These are phyloP conservation scores for Dendrolimus houi DNA, from an alignment of 2,888 invertebrate species.

Conservation along the genomic window DNA sequence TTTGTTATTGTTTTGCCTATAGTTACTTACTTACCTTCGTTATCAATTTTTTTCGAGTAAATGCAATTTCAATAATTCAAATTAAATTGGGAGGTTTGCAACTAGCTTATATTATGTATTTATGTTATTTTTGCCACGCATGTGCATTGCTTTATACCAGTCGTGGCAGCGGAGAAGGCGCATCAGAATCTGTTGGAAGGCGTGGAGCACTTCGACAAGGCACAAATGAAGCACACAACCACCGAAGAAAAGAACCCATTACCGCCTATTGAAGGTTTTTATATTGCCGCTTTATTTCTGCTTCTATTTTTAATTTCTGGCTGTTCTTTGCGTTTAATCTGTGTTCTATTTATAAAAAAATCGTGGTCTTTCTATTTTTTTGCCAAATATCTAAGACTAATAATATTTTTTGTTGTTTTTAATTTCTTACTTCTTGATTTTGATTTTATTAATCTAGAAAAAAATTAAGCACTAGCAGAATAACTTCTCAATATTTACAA, in stretches of 20 bases:
- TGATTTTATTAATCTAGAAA: too few relatives aligned
- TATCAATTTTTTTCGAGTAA: too few relatives aligned
- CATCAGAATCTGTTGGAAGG: constrained; percentile 83
- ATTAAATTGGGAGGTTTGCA: neutral
- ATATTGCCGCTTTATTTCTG: constrained; percentile 30
- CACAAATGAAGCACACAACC: constrained; percentile 82
- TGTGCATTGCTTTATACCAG: constrained; percentile 64
- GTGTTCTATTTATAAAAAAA: too few relatives aligned
- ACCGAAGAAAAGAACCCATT: constrained; percentile 85
- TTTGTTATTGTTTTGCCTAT: too few relatives aligned
- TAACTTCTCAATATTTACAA: too few relatives aligned
- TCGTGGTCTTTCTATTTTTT: too few relatives aligned
- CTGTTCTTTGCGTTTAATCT: neutral
- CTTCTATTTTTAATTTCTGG: constrained; percentile 14
- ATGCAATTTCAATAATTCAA: neutral
- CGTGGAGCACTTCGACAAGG: constrained; percentile 84
- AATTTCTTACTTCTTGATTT: too few relatives aligned
- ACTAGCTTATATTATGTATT: neutral
- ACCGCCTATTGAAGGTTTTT: constrained; percentile 83
- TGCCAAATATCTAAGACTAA: too few relatives aligned
- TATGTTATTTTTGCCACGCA: constrained; percentile 17
- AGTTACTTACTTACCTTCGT: too few relatives aligned
- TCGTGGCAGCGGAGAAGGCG: constrained; percentile 83
- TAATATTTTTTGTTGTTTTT: too few relatives aligned
- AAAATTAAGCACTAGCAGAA: too few relatives aligned